Evolutionary conservation across 2,888 invertebrate species (phyloP), one percentile per base, ranked within the genome.

Genomic region (Saturnia pavonia): DNA sequence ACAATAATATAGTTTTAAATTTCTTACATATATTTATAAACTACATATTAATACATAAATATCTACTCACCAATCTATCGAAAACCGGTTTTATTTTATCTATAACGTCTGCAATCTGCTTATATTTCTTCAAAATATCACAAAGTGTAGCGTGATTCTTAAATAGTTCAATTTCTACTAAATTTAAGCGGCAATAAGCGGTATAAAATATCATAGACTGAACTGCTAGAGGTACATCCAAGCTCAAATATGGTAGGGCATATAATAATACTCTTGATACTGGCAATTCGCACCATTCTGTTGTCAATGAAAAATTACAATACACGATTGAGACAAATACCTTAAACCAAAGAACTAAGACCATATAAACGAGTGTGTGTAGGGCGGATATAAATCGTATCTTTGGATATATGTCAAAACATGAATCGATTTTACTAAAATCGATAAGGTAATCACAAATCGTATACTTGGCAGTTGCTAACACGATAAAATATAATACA

Each of bases 61-160:
- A 25, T 9, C 8, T 57, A 57, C 57, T 57, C 25, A 57, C 57
- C 57, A 57, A 57, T 57, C 57, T 57, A 57, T 57, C 57, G 57
- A 57, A 57, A 8, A 57, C 9, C 1, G 57, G 57, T 57, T 57
- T 57, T 57, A 57, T 25, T 57, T 25, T 57, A 9, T 57, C 57
- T 57, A 57, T 25, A 57, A 22, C 22, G 25, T 57, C 57, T 8
- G 57, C 57, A 14, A 57, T 57, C 11, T 57, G 25, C 25, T 57
- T 57, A 25, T 57, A 57, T 25, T 16, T 57, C 16, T 57, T 57
- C 8, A 57, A 25, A 57, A 57, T 25, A 1, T 57, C 57, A 57
- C 25, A 25, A 25, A 25, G 12, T 1, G 22, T 22, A 57, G 12
- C 11, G 1, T 57, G 7, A 25, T 25, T 57, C 1, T 57, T 25